These are phyloP conservation scores for Margaritifera margaritifera DNA, from an alignment of 2,888 invertebrate genomes.

Conservation along the genomic window DNA sequence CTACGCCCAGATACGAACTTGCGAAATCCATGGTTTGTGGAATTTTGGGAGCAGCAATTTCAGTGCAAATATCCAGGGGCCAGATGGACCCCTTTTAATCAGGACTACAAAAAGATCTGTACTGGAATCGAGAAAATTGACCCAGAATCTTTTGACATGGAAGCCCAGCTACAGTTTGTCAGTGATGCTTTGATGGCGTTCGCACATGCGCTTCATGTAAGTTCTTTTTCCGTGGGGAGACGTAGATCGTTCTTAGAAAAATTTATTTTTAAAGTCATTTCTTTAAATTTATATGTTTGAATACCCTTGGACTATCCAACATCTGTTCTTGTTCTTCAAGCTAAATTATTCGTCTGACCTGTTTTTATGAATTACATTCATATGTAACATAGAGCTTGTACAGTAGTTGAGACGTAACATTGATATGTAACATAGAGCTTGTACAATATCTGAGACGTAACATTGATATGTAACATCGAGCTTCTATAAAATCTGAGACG, in stretches of 20 bases:
- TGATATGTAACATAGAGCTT: no score
- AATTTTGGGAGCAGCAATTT: constrained; percentile 86
- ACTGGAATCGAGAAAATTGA: constrained; percentile 85
- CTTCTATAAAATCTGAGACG: no score
- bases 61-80: constrained; percentile 82
- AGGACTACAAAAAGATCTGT: constrained; percentile 76
- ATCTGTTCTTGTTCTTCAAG: no score
- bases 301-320: no score
- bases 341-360: no score
- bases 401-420: no score
- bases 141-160: constrained; percentile 80
- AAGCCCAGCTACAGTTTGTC: constrained; percentile 95
- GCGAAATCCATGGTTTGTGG: constrained; percentile 71
- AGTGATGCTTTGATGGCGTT: constrained; percentile 97
- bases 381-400: no score
- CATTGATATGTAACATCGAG: no score
- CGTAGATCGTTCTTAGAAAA: not conserved
- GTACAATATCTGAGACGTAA: no score
- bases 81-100: constrained; percentile 74
- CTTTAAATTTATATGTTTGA: no score
- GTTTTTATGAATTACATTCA: no score
- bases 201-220: constrained; percentile 82
- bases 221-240: constrained; percentile 1
- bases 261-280: no score
- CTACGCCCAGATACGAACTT: constrained; percentile 64